These are phyloP conservation scores for Istiophorus platypterus DNA, from an alignment of 2,113 vertebrate species.

Conservation along the genomic window DNA sequence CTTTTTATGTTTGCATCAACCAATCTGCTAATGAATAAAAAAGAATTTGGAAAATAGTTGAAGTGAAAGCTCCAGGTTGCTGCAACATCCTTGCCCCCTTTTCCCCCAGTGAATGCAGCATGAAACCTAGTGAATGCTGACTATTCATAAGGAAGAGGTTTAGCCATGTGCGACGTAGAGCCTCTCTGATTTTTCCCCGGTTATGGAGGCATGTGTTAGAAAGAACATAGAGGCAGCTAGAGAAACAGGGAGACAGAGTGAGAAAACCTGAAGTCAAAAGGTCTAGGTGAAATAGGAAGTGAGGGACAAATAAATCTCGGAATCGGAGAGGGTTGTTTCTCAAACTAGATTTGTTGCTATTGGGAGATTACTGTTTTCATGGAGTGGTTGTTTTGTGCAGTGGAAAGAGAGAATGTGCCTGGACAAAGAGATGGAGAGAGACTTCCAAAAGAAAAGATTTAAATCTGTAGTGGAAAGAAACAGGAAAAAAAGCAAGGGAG, in stretches of 20 bases:
- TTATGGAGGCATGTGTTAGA: constrained; percentile 56
- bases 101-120: not conserved
- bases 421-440: constrained; percentile 16
- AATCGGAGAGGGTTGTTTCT: constrained; percentile 18
- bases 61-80: not conserved
- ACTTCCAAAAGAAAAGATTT: constrained; percentile 36
- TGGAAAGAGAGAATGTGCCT: constrained; percentile 20
- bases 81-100: not conserved
- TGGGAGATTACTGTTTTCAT: constrained; percentile 43
- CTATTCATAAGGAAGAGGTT: not conserved
- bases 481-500: constrained; percentile 6
- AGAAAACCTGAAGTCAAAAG: constrained; percentile 21
- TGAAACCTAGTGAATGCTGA: not conserved
- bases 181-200: constrained; percentile 52
- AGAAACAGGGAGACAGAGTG: constrained; percentile 23
- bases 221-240: not conserved
- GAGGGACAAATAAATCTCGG: constrained; percentile 16
- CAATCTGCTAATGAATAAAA: not conserved
- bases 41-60: not conserved
- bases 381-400: not conserved
- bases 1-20: not conserved
- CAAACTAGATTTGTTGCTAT: constrained; percentile 42
- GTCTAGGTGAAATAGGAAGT: constrained; percentile 14
- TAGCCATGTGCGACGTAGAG: constrained; percentile 17
- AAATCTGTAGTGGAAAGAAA: constrained; percentile 24